Conservation (phyloP, 2,113 vertebrate genomes). For the Pangasianodon gigas region DNA sequence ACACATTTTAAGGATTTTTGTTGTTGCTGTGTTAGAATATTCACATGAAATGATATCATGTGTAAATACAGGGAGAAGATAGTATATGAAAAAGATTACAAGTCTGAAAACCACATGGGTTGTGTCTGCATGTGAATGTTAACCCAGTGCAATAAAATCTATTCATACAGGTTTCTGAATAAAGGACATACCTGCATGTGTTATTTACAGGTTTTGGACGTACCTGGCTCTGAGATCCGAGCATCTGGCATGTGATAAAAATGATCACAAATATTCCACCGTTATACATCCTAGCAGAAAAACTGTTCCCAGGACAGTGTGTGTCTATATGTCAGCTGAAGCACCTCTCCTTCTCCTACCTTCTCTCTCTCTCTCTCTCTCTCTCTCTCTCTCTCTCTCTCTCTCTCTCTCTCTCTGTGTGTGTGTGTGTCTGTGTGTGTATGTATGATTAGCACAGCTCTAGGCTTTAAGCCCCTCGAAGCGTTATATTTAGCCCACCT, state of each 20-base stretch:
- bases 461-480: not conserved
- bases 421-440: not conserved
- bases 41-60: not conserved
- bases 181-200: not conserved
- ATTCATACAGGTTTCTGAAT: not conserved
- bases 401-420: not conserved
- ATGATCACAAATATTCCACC: slow-evolving; percentile 11
- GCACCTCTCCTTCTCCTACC: not conserved
- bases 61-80: not conserved
- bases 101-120: not conserved
- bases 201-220: not conserved
- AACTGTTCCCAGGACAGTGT: not conserved
- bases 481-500: slow-evolving; percentile 17
- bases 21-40: too few relatives aligned
- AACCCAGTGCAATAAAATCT: not conserved
- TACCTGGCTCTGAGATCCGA: slow-evolving; percentile 41
- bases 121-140: not conserved
- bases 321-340: not conserved
- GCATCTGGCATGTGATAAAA: slow-evolving; percentile 29
- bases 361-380: not conserved
- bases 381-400: not conserved
- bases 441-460: not conserved
- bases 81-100: not conserved
- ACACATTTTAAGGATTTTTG: not conserved
- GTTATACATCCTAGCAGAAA: slow-evolving; percentile 30